phyloP scores from a whole-genome alignment of 2,797 vertebrate genomes.

The Florisuga fusca region DNA sequence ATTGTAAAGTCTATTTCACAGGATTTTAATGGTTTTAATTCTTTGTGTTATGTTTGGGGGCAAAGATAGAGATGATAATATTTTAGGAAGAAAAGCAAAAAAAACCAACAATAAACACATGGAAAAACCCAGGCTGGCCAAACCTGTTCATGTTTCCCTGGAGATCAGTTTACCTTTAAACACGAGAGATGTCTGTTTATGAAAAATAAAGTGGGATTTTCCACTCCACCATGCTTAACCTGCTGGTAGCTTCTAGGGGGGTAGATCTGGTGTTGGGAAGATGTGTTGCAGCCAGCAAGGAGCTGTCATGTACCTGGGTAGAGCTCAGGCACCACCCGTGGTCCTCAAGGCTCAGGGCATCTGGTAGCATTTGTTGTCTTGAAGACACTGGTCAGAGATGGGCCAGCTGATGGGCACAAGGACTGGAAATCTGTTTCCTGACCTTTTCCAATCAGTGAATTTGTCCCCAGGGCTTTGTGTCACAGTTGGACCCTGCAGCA shows the following conservation, averaged over 20 bases:
- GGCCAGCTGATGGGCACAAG: background rate
- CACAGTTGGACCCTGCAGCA: background rate
- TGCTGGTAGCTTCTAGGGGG: background rate
- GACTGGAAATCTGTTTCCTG: background rate
- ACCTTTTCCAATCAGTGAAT: background rate
- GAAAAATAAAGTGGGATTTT: background rate
- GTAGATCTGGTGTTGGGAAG: background rate
- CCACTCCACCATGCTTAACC: background rate
- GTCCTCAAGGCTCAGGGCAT: background rate
- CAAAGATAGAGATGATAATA: slow-evolving; percentile 46
- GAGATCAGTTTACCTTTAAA: background rate
- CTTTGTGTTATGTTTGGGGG: slow-evolving; percentile 38
- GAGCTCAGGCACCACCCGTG: background rate
- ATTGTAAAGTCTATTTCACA: slow-evolving; percentile 73
- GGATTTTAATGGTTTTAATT: slow-evolving; percentile 63
- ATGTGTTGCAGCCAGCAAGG: background rate
- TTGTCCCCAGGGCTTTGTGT: background rate
- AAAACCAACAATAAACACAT: background rate
- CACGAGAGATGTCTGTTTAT: background rate
- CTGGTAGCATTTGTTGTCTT: fast-evolving
- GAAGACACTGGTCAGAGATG: background rate
- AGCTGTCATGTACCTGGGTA: background rate
- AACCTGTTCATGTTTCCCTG: background rate
- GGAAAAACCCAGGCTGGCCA: background rate
- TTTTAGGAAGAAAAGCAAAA: background rate